Evolutionary conservation across 2,797 vertebrate genomes (phyloP).

Genomic region (Siniperca undulata): DNA sequence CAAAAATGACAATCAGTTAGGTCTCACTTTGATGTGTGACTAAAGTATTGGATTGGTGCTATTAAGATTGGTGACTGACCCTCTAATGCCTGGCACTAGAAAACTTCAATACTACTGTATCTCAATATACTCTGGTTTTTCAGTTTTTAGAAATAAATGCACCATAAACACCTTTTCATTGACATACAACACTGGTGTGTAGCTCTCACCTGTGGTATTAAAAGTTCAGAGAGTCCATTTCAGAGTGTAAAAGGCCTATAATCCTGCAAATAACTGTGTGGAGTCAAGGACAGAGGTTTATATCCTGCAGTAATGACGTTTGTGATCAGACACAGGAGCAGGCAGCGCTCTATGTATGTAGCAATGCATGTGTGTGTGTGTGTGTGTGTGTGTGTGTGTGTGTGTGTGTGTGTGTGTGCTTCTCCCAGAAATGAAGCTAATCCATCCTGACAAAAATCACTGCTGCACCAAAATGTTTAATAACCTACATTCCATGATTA

Average conservation of each 20-base stretch:
- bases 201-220: background rate
- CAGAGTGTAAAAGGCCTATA: background rate
- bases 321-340: slow-evolving; percentile 15
- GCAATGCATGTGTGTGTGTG: background rate
- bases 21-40: background rate
- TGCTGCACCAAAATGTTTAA: slow-evolving; percentile 58
- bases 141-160: too few relatives aligned
- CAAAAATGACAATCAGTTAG: background rate
- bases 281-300: background rate
- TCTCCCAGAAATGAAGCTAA: slow-evolving; percentile 43
- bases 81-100: background rate
- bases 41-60: background rate
- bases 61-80: background rate
- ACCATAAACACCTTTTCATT: background rate
- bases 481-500: slow-evolving; percentile 58
- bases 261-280: slow-evolving; percentile 5
- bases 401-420: background rate
- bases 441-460: slow-evolving; percentile 57
- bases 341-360: background rate
- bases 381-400: background rate
- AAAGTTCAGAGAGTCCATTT: slow-evolving; percentile 13
- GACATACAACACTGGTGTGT: background rate
- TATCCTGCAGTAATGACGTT: slow-evolving; percentile 5
- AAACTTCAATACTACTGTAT: background rate
- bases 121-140: background rate